Conservation (phyloP, 2,888 invertebrate genomes). For the Tetheella fluctuosa region DNA sequence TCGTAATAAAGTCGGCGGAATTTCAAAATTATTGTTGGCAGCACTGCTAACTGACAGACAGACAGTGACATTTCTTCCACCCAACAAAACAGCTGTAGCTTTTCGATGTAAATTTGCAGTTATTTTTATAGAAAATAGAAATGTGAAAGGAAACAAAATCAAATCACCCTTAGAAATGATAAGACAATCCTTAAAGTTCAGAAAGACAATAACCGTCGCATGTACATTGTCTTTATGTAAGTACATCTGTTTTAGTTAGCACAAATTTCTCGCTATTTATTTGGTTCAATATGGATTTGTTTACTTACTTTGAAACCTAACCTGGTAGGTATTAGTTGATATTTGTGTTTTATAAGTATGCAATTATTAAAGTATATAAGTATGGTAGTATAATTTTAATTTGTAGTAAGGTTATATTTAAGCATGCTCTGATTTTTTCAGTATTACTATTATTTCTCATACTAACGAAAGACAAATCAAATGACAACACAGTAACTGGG, state of each 20-base stretch:
- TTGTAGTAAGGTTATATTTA: background rate
- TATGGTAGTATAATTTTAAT: background rate
- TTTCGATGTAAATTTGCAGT: conserved; percentile 25
- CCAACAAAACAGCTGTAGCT: background rate
- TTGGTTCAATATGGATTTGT: background rate
- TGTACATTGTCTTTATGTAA: conserved; percentile 66
- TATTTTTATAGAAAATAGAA: conserved; percentile 42
- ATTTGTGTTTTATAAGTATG: background rate
- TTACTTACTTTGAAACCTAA: background rate
- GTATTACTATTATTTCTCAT: conserved; percentile 67
- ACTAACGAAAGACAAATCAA: conserved; percentile 49
- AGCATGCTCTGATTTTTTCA: conserved; percentile 39
- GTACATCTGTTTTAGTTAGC: conserved; percentile 44
- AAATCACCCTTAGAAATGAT: conserved; percentile 69
- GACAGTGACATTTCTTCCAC: background rate
- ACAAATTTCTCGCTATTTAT: conserved; percentile 9
- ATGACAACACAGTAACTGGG: conserved; percentile 40
- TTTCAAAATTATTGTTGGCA: no score
- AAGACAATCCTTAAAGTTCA: conserved; percentile 73
- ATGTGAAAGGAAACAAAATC: conserved; percentile 56
- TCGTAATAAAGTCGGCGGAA: no score
- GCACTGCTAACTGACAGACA: no score
- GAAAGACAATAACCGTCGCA: conserved; percentile 69
- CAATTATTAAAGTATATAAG: background rate
- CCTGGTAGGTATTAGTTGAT: background rate